Conservation (phyloP, 2,797 vertebrate species). For the Sebastes baramenuke region DNA sequence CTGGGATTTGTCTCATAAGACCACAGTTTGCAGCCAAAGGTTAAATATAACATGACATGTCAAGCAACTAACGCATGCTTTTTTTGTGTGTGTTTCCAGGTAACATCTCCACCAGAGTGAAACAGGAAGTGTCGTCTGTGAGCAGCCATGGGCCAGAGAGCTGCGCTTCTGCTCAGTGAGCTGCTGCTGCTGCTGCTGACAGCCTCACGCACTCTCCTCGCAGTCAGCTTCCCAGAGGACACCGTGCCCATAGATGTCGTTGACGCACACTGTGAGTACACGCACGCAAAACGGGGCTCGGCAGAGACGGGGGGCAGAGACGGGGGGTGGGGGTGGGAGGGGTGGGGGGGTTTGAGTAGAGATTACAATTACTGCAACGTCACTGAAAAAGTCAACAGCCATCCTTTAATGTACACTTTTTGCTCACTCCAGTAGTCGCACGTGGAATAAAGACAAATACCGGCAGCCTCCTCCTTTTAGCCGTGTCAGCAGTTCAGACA, state of each 20-base stretch:
- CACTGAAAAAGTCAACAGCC: neutral
- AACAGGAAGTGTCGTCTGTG: constrained; percentile 79
- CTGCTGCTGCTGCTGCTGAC: constrained; percentile 83
- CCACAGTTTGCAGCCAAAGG: neutral
- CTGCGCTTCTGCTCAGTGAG: constrained; percentile 82
- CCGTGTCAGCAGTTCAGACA: constrained; percentile 49
- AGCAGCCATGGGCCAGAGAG: constrained; percentile 89
- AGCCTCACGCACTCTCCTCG: constrained; percentile 75
- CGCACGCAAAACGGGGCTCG: neutral
- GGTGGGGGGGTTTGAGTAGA: neutral
- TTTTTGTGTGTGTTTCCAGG: constrained; percentile 81
- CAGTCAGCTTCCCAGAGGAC: constrained; percentile 97
- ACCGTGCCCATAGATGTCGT: constrained; percentile 88
- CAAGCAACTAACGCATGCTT: neutral
- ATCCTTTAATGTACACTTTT: neutral
- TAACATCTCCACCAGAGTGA: constrained; percentile 81
- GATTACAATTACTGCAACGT: neutral
- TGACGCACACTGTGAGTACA: constrained; percentile 94
- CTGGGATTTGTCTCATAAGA: neutral
- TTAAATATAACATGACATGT: neutral
- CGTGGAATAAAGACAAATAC: constrained; percentile 19
- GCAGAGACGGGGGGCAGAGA: neutral
- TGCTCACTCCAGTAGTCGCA: neutral
- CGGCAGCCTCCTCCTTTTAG: neutral
- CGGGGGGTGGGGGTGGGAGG: no score